phyloP scores from a whole-genome alignment of 1,140 invertebrate species.

The Scaptomyza montana region DNA sequence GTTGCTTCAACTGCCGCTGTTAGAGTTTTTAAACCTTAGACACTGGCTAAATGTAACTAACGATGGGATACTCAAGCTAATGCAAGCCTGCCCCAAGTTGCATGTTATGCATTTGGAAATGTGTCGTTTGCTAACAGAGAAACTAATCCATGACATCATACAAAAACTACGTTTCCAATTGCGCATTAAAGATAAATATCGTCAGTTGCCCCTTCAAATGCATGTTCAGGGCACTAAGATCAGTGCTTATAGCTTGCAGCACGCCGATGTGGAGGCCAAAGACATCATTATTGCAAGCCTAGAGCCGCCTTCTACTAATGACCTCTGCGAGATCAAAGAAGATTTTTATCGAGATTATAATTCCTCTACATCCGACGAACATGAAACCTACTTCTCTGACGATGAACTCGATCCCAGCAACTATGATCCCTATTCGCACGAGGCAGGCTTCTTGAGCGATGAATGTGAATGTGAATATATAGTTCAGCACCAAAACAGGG shows the following conservation, averaged over 20 bases:
- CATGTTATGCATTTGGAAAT: conserved; percentile 16
- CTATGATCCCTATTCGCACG: conserved; percentile 22
- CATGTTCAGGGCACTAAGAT: conserved; percentile 22
- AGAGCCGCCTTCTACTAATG: conserved; percentile 11
- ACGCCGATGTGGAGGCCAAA: conserved; percentile 17
- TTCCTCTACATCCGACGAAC: not conserved
- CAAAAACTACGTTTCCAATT: conserved; percentile 16
- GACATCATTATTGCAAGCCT: conserved; percentile 20
- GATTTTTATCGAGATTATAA: conserved; percentile 4
- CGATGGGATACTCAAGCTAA: conserved; percentile 9
- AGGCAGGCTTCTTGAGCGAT: conserved; percentile 24
- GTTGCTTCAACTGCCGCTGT: not conserved
- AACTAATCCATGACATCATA: conserved; percentile 28
- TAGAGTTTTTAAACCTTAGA: conserved; percentile 24
- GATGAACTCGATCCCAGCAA: conserved; percentile 19
- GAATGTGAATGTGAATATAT: conserved; percentile 1
- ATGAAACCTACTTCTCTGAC: conserved; percentile 23
- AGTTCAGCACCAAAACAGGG: too few relatives aligned
- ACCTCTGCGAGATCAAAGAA: conserved; percentile 6
- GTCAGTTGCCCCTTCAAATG: conserved; percentile 23
- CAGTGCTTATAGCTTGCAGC: conserved; percentile 9
- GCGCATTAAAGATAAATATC: conserved; percentile 4
- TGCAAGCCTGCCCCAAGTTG: conserved; percentile 32
- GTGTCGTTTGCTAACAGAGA: conserved; percentile 20
- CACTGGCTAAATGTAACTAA: conserved; percentile 20